Percentiles rank a stretch among this genome's conserved stretches.
phyloP scores from a whole-genome alignment of 1,140 invertebrate genomes.

The Apis mellifera region DNA sequence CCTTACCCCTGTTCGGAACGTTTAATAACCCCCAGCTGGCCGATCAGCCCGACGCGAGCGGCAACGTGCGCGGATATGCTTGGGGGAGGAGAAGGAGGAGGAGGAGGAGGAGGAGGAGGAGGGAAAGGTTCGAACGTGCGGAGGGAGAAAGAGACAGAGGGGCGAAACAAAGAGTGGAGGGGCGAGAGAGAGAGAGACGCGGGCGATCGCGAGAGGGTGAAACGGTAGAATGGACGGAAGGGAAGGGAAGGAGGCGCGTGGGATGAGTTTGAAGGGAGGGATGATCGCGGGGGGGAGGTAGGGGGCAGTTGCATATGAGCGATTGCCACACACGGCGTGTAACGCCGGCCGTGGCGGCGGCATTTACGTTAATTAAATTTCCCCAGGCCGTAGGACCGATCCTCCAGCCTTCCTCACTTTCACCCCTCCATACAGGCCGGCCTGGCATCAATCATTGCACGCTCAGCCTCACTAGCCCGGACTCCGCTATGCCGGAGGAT shows the following conservation, averaged over 20 bases:
- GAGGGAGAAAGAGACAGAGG: neutral
- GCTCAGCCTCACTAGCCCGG: slow-evolving; percentile 70
- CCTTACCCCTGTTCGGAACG: slow-evolving; percentile 56
- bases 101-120: neutral
- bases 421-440: slow-evolving; percentile 61
- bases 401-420: slow-evolving; percentile 59
- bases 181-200: slow-evolving; percentile 2
- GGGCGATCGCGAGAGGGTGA: slow-evolving; percentile 1
- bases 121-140: slow-evolving; percentile 35
- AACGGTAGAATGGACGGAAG: slow-evolving; percentile 7
- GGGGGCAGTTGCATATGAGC: slow-evolving; percentile 79
- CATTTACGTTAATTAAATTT: slow-evolving; percentile 83
- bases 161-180: slow-evolving; percentile 7
- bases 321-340: slow-evolving; percentile 78
- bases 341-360: slow-evolving; percentile 74
- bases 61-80: slow-evolving; percentile 47
- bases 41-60: slow-evolving; percentile 55
- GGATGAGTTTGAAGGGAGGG: slow-evolving; percentile 31
- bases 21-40: slow-evolving; percentile 66
- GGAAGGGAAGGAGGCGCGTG: slow-evolving; percentile 1
- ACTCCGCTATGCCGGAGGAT: slow-evolving; percentile 67
- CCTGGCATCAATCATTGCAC: slow-evolving; percentile 78
- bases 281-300: slow-evolving; percentile 15
- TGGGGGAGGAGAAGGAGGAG: slow-evolving; percentile 17
- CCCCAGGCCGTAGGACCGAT: slow-evolving; percentile 68